Base-by-base conservation (phyloP, 92 coral and sea anemone species). In the Hydrozoanthus gracilis region DNA sequence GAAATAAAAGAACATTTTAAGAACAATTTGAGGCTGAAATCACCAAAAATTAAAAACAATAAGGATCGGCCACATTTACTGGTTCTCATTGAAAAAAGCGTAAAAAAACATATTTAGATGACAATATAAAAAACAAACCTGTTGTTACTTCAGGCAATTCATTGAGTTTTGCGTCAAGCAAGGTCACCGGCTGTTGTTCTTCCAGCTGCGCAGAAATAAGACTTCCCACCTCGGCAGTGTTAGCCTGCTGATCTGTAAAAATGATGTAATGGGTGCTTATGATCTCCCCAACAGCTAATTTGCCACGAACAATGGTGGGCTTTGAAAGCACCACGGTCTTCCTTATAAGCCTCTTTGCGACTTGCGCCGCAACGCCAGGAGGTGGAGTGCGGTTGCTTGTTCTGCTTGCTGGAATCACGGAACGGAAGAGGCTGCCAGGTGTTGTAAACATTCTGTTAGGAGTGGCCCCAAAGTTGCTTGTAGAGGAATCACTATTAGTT, bases 61-160 rank as follows among this genome's bases (percentile, higher is more conserved):
- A n/a, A n/a, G n/a, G n/a, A n/a, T n/a, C n/a, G n/a, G n/a, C n/a
- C n/a, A n/a, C n/a, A n/a, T n/a, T n/a, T n/a, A n/a, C n/a, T n/a
- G n/a, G n/a, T n/a, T 61, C 9, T 5, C 67, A 61, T n/a, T 61
- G 67, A 61, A n/a, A 61, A 61, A 20, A 61, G 67, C 5, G n/a
- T n/a, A n/a, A n/a, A n/a, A n/a, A n/a, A n/a, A n/a, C n/a, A n/a
- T n/a, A n/a, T n/a, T n/a, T n/a, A n/a, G n/a, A n/a, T n/a, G n/a
- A n/a, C n/a, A n/a, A n/a, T n/a, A n/a, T n/a, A n/a, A n/a, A n/a
- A n/a, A n/a, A n/a, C n/a, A n/a, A n/a, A 75, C 79, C 79, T 75
- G 64, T 75, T 6, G 79, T 75, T 75, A 75, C 15, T 75, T 75
- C 79, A 12, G 79, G 64, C n/a, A 75, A 50, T 45, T 75, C 64